Conservation (phyloP, 1,140 invertebrate species). For the Nephila pilipes region DNA sequence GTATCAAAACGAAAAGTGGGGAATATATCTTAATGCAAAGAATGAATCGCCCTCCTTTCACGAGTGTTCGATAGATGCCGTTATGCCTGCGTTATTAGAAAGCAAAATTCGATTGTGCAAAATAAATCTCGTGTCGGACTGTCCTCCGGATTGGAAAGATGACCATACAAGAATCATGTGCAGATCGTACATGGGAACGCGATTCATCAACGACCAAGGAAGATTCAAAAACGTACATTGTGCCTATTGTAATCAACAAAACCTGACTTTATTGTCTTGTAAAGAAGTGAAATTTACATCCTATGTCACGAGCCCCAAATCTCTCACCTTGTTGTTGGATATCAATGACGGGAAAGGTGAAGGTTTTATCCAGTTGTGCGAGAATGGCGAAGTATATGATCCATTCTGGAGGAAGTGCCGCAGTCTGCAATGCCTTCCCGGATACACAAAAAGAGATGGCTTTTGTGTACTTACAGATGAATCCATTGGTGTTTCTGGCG, state of each 20-base stretch:
- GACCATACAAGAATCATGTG: slow-evolving; percentile 47
- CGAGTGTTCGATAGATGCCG: slow-evolving; percentile 58
- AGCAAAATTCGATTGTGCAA: slow-evolving; percentile 61
- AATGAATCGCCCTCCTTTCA: slow-evolving; percentile 54
- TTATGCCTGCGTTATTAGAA: slow-evolving; percentile 50
- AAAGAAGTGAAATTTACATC: slow-evolving; percentile 74
- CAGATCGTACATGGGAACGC: slow-evolving; percentile 58
- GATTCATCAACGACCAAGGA: slow-evolving; percentile 22
- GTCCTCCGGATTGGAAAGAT: slow-evolving; percentile 40
- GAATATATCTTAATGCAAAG: slow-evolving; percentile 35
- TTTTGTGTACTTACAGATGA: slow-evolving; percentile 34
- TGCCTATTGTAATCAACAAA: slow-evolving; percentile 83
- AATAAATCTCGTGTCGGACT: slow-evolving; percentile 23
- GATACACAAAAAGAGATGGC: neutral
- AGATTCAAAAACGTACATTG: slow-evolving; percentile 84
- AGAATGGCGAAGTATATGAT: slow-evolving; percentile 82
- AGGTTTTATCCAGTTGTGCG: slow-evolving; percentile 79
- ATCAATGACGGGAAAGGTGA: slow-evolving; percentile 79
- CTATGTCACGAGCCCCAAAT: slow-evolving; percentile 81
- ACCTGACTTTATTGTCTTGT: slow-evolving; percentile 81
- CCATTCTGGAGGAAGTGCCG: slow-evolving; percentile 83
- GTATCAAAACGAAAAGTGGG: slow-evolving; percentile 52
- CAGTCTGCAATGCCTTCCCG: slow-evolving; percentile 79
- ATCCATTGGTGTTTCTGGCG: neutral
- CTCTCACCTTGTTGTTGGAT: slow-evolving; percentile 84